Conservation (phyloP, 2,113 vertebrate species). For the Bungarus multicinctus region DNA sequence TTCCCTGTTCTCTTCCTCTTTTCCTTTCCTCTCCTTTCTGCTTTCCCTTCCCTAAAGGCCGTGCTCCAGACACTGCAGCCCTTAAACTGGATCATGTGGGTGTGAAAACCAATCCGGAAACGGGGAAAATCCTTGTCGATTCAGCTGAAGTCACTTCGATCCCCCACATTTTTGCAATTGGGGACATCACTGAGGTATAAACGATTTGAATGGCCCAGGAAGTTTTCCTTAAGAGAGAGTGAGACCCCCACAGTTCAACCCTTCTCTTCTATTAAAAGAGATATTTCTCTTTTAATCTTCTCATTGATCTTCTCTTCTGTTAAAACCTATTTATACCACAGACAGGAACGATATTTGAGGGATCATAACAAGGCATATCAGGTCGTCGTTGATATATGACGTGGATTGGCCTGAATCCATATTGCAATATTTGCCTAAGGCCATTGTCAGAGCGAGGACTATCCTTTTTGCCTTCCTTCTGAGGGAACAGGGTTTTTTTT, state of each 20-base stretch:
- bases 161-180: conserved; percentile 87
- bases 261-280: no score
- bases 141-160: conserved; percentile 81
- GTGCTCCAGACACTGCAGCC: conserved; percentile 77
- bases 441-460: no score
- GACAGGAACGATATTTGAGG: no score
- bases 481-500: no score
- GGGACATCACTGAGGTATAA: conserved; percentile 87
- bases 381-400: no score
- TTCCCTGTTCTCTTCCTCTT: neutral
- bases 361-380: no score
- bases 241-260: neutral
- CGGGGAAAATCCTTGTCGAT: conserved; percentile 84
- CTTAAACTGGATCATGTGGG: conserved; percentile 80
- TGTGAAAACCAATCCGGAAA: conserved; percentile 73
- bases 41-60: conserved; percentile 68
- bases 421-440: neutral
- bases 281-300: no score
- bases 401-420: no score
- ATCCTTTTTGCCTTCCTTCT: neutral
- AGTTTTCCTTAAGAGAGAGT: conserved; percentile 47
- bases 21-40: neutral
- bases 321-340: no score
- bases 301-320: no score
- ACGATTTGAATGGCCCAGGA: conserved; percentile 62